A percentile compares a stretch with the other conserved stretches of the same genome.
Conservation (phyloP, 2,797 vertebrate genomes). For the Hydrophis major region DNA sequence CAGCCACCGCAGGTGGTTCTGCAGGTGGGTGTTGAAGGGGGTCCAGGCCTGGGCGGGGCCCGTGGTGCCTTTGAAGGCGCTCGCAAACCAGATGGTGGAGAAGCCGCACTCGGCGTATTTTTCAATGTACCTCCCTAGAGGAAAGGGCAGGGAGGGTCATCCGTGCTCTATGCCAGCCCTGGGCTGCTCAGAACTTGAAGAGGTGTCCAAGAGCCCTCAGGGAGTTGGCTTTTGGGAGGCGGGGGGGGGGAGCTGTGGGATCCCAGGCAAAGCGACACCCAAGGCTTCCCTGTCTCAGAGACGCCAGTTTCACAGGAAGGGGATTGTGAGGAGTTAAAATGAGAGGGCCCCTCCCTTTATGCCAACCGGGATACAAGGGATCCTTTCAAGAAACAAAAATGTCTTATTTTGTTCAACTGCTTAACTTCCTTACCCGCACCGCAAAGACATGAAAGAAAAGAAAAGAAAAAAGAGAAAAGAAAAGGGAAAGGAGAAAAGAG, state of each 20-base stretch:
- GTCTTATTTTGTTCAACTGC: not conserved
- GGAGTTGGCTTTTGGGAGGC: not conserved
- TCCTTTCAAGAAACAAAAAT: not conserved
- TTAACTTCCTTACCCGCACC: not conserved
- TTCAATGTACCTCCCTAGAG: slow-evolving; percentile 58
- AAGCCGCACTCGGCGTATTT: slow-evolving; percentile 74
- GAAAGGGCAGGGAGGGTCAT: not conserved
- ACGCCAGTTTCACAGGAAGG: not conserved
- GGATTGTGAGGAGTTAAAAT: not conserved
- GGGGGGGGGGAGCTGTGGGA: no score
- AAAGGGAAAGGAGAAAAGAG: no score
- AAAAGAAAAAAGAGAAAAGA: no score
- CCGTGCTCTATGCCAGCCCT: not conserved
- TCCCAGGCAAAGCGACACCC: not conserved
- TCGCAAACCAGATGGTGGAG: slow-evolving; percentile 73
- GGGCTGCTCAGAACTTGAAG: no score
- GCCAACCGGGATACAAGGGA: not conserved
- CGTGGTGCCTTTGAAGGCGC: slow-evolving; percentile 78
- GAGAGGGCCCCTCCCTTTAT: not conserved
- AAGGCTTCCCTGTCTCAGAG: not conserved
- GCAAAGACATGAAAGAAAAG: not conserved
- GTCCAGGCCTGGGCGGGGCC: slow-evolving; percentile 67
- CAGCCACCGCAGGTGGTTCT: slow-evolving; percentile 76
- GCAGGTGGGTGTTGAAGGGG: slow-evolving; percentile 68
- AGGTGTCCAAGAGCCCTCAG: no score